phyloP scores from a whole-genome alignment of 2,797 vertebrate species.

The Prionace glauca region DNA sequence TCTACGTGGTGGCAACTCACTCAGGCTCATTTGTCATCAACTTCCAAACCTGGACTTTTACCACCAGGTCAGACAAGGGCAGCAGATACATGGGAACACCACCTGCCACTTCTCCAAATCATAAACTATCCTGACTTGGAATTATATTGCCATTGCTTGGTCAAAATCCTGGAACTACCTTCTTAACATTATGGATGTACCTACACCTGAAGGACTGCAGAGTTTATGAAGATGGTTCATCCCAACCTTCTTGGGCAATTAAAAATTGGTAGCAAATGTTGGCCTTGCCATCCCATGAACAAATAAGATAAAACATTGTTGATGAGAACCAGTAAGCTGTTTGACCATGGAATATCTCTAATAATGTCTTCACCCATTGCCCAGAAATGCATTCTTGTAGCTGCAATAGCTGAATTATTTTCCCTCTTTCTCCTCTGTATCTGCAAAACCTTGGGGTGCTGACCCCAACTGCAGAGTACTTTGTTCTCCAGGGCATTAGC shows the following conservation, averaged over 20 bases:
- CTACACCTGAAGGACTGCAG: not conserved
- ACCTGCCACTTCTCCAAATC: not conserved
- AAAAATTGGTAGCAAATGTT: not conserved
- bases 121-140: not conserved
- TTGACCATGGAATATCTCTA: not conserved
- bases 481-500: not conserved
- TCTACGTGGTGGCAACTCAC: not conserved
- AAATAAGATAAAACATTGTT: not conserved
- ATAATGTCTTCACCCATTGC: not conserved
- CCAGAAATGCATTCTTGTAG: not conserved
- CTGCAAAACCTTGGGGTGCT: not conserved
- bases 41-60: not conserved
- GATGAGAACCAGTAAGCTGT: not conserved
- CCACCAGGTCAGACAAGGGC: not conserved
- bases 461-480: not conserved
- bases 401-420: not conserved
- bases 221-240: not conserved
- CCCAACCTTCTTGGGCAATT: not conserved
- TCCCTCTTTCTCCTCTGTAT: not conserved
- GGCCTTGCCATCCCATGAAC: not conserved
- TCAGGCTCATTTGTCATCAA: not conserved
- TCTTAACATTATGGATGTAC: not conserved
- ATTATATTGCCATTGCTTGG: not conserved
- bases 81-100: not conserved
- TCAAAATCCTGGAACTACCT: not conserved